Percentiles rank a stretch among this genome's conserved stretches.
These are phyloP conservation scores for Ascaphus truei DNA, from an alignment of 2,113 vertebrate genomes.

Conservation along the genomic window DNA sequence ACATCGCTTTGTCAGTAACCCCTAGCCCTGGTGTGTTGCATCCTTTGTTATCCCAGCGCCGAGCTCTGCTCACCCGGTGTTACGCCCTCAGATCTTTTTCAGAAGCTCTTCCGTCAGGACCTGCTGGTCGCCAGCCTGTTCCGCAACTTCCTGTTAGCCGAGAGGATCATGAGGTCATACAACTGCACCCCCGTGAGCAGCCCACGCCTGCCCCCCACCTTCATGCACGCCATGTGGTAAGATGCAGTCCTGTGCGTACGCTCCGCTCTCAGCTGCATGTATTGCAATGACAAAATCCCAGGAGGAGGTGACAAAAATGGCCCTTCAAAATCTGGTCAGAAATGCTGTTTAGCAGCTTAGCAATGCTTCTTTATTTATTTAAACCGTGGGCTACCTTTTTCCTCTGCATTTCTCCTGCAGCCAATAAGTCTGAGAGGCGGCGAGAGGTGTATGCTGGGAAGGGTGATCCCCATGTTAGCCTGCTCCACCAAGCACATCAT, in stretches of 20 bases:
- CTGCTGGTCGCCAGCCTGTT: conserved; percentile 94
- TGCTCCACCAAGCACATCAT: too few species aligned
- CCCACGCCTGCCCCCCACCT: conserved; percentile 89
- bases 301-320: too few species aligned
- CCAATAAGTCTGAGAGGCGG: too few species aligned
- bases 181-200: conserved; percentile 97
- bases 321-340: too few species aligned
- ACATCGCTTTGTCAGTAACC: neutral
- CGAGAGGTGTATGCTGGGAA: too few species aligned
- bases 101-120: conserved; percentile 97
- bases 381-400: too few species aligned
- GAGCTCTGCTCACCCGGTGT: rapidly evolving
- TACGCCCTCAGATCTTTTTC: conserved; percentile 83
- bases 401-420: too few species aligned
- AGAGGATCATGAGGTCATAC: conserved; percentile 96
- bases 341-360: too few species aligned
- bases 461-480: too few species aligned
- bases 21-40: neutral
- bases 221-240: conserved; percentile 99
- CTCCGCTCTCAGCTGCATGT: too few species aligned
- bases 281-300: too few species aligned
- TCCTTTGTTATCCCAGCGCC: neutral
- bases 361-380: too few species aligned
- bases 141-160: conserved; percentile 91
- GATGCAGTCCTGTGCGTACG: conserved; percentile 36